These are phyloP conservation scores for Itoplectis maculator DNA, from an alignment of 2,888 invertebrate genomes.

Conservation along the genomic window DNA sequence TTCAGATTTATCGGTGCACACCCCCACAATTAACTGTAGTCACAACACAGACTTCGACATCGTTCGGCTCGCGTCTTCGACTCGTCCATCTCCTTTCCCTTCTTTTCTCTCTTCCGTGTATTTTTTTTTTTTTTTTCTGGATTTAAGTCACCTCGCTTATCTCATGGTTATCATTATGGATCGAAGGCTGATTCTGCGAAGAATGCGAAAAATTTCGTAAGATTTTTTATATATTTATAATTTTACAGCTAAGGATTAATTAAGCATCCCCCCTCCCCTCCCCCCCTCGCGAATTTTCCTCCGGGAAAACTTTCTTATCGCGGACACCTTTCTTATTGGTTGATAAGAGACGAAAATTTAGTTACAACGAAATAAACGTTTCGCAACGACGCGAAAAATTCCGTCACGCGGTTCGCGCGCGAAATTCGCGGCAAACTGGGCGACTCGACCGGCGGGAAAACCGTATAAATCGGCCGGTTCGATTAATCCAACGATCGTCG, in stretches of 20 bases:
- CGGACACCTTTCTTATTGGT: neutral
- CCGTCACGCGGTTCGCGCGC: neutral
- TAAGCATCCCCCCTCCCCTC: slow-evolving; percentile 19
- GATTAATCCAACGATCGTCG: slow-evolving; percentile 52
- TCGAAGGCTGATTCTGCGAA: slow-evolving; percentile 7
- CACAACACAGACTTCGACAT: slow-evolving; percentile 50
- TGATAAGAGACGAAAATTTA: neutral
- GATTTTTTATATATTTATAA: slow-evolving; percentile 1
- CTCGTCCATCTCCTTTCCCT: slow-evolving; percentile 54
- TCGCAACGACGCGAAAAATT: neutral
- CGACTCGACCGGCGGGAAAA: neutral
- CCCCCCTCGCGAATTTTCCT: neutral
- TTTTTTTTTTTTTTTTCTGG: neutral
- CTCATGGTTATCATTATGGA: slow-evolving; percentile 10
- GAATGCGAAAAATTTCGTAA: too few species aligned
- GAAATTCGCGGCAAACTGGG: neutral
- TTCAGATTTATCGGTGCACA: slow-evolving; percentile 8
- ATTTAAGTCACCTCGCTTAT: neutral
- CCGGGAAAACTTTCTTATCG: neutral
- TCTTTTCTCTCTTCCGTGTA: neutral
- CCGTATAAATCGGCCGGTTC: neutral
- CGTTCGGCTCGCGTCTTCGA: slow-evolving; percentile 47
- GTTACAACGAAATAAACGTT: neutral
- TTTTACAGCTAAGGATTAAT: slow-evolving; percentile 21
- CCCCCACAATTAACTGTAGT: slow-evolving; percentile 42